phyloP scores from a whole-genome alignment of 1,140 invertebrate species.

The Saccostrea glomerata region DNA sequence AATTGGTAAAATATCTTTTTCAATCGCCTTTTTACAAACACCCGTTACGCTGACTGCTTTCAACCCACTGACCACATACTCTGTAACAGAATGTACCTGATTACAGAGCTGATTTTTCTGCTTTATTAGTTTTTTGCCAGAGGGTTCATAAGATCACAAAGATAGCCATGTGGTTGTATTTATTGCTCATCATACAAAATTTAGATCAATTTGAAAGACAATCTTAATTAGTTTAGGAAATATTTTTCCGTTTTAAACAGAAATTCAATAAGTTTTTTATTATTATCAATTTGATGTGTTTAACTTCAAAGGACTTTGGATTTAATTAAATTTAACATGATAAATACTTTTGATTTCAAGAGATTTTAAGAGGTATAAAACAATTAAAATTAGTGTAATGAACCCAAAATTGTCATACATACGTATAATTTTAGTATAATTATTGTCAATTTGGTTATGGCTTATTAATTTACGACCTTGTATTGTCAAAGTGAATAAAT shows the following conservation, averaged over 20 bases:
- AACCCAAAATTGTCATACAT: background rate
- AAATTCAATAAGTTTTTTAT: background rate
- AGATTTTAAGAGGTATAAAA: background rate
- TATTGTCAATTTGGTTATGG: slow-evolving; percentile 6
- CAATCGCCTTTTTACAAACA: background rate
- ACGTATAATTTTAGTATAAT: background rate
- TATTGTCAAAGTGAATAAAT: slow-evolving; percentile 12
- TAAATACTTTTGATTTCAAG: background rate
- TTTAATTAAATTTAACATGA: background rate
- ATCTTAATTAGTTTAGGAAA: background rate
- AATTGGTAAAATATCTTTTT: background rate
- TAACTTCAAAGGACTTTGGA: background rate
- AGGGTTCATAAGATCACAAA: background rate
- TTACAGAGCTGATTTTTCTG: background rate
- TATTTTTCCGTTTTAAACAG: background rate
- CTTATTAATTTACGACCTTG: slow-evolving; percentile 22
- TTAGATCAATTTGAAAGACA: background rate
- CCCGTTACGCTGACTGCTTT: background rate
- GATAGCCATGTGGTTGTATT: background rate
- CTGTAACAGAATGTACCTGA: background rate
- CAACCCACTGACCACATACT: background rate
- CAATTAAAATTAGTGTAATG: background rate
- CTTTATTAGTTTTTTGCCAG: background rate
- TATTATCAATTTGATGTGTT: background rate
- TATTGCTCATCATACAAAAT: background rate